Base-by-base conservation (phyloP, 2,888 invertebrate species). In the Periphyllus acericola region DNA sequence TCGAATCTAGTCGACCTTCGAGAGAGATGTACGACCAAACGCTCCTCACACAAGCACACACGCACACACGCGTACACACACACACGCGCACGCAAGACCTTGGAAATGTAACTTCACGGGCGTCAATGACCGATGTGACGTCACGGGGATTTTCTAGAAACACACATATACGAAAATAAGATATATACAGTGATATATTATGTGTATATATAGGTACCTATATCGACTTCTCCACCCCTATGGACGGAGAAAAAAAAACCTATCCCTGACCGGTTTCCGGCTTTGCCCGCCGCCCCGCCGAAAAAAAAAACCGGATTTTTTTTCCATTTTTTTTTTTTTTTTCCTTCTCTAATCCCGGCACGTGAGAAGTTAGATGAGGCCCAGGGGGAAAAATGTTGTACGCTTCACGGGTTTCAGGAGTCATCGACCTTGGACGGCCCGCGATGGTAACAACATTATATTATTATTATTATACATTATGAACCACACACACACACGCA, bases 311-410 rank as follows among this genome's bases (percentile, higher is more conserved):
- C 79, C 79, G 79, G 86, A 80, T 71, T 86, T 36, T 14, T 55
- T 83, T 74, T 36, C 14, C 21, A 21, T 25, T 60, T 60, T 60
- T 55, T 55, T 11, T 60, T 60, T 60, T 21, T 60, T 60, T 60
- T 60, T 60, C 21, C 32, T 25, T 21, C 32, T 71, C 9, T 75
- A 75, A 71, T 60, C 55, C 79, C 75, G 32, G 68, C 79, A 85
- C 71, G 78, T 78, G 85, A 85, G 85, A 86, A 79, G 86, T 72
- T 79, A 55, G 86, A 66, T 68, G 86, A 72, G 79, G 86, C 86
- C 86, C 86, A 86, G 86, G 79, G 86, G 86, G 86, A 72, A 79
- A 86, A 86, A 80, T 79, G 86, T 86, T 86, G 86, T 87, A 87
- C 86, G 86, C 86, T 87, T 87, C 86, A 87, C 86, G 86, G 86